Conservation (phyloP, 2,113 vertebrate species). For the Sceloporus undulatus region DNA sequence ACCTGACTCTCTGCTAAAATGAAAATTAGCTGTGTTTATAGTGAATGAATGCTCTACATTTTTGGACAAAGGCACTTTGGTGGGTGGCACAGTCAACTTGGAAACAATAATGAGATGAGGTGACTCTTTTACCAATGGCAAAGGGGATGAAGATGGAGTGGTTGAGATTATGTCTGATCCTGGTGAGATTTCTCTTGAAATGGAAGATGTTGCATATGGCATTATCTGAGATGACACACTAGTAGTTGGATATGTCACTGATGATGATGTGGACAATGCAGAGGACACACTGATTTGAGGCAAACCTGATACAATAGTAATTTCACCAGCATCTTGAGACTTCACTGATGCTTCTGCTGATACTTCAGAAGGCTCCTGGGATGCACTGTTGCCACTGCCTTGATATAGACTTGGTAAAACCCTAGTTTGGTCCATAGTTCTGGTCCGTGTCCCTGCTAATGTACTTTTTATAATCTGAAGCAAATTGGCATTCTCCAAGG, state of each 20-base stretch:
- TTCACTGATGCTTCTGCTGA: conserved; percentile 76
- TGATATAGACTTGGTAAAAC: conserved; percentile 78
- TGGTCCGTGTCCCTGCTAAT: conserved; percentile 73
- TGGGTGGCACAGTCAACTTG: conserved; percentile 53
- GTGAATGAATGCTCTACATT: conserved; percentile 57
- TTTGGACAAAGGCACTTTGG: conserved; percentile 58
- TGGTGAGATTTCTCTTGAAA: conserved; percentile 52
- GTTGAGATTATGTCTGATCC: conserved; percentile 54
- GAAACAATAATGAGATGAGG: conserved; percentile 72
- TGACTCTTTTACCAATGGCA: conserved; percentile 68
- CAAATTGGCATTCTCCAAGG: conserved; percentile 75
- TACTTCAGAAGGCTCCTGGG: conserved; percentile 79
- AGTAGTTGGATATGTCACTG: conserved; percentile 39
- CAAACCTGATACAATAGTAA: conserved; percentile 87
- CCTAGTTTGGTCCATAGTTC: conserved; percentile 77
- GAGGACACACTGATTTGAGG: conserved; percentile 75
- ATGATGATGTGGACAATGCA: conserved; percentile 53
- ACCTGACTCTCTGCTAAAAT: conserved; percentile 62
- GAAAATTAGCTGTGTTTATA: conserved; percentile 47
- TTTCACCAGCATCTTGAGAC: conserved; percentile 71
- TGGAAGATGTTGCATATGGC: conserved; percentile 66
- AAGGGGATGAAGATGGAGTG: conserved; percentile 63
- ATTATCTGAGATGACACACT: conserved; percentile 61
- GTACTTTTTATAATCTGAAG: conserved; percentile 68
- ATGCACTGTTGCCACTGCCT: conserved; percentile 80